Evolutionary conservation across 2,888 invertebrate genomes (phyloP).

Genomic region (Agonopterix heracliana): DNA sequence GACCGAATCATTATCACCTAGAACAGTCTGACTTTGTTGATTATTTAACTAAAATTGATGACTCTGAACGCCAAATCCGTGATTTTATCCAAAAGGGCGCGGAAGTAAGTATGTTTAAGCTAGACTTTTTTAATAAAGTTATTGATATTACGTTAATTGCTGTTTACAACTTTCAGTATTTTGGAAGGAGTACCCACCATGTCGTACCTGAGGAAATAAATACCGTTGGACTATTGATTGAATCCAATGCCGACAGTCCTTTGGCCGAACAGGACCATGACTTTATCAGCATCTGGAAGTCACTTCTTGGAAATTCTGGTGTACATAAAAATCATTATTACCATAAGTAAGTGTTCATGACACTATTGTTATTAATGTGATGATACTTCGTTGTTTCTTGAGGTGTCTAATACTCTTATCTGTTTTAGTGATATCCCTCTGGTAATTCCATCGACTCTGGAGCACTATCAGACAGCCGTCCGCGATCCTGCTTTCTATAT

Average conservation of each 20-base stretch:
- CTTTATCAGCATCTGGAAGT: conserved; percentile 72
- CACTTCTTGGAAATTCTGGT: conserved; percentile 73
- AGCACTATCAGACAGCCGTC: conserved; percentile 79
- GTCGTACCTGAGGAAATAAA: conserved; percentile 78
- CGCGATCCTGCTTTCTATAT: conserved; percentile 84
- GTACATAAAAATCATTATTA: conserved; percentile 4
- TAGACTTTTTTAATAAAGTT: neutral
- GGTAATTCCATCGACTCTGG: conserved; percentile 78
- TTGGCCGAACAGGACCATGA: conserved; percentile 77
- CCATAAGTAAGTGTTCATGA: neutral
- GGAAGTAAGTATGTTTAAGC: no score
- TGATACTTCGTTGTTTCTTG: no score
- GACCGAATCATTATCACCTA: conserved; percentile 75
- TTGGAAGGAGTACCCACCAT: conserved; percentile 59
- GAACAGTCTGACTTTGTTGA: conserved; percentile 58
- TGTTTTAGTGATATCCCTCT: conserved; percentile 41
- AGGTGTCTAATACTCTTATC: no score
- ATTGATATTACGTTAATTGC: neutral
- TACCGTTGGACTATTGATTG: conserved; percentile 79
- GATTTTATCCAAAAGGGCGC: conserved; percentile 71
- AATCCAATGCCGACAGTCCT: conserved; percentile 78
- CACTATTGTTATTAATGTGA: no score
- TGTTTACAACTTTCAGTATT: neutral
- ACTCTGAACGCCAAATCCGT: conserved; percentile 74
- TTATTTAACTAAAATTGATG: conserved; percentile 57